Conservation (phyloP, 92 coral and sea anemone species). For the Metridium senile region DNA sequence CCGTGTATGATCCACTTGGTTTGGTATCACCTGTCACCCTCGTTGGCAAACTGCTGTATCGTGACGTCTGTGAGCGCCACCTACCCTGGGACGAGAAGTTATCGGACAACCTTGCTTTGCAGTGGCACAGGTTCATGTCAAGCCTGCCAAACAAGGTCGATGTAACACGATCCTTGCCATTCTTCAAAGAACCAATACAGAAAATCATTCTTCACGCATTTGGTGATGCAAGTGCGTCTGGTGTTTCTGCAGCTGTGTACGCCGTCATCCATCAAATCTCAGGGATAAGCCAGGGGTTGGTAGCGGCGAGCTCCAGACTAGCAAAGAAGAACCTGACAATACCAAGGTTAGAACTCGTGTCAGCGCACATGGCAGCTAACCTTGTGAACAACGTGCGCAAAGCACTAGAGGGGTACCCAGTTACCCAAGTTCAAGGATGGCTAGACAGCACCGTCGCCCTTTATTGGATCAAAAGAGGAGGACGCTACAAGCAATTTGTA, state of each 20-base stretch:
- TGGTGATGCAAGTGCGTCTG: slow-evolving; percentile 19
- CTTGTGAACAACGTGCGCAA: slow-evolving; percentile 18
- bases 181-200: slow-evolving; percentile 25
- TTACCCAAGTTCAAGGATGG: slow-evolving; percentile 7
- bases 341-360: slow-evolving; percentile 22
- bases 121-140: slow-evolving; percentile 32
- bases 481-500: slow-evolving; percentile 19
- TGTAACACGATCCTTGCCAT: slow-evolving; percentile 28
- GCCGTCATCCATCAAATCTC: slow-evolving; percentile 2
- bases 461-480: slow-evolving; percentile 16
- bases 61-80: slow-evolving; percentile 27
- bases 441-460: slow-evolving; percentile 27
- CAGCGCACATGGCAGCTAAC: slow-evolving; percentile 22
- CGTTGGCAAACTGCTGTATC: slow-evolving; percentile 25
- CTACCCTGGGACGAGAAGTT: no score
- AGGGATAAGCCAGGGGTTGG: slow-evolving; percentile 10
- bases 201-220: slow-evolving; percentile 11
- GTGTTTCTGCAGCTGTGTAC: slow-evolving; percentile 19
- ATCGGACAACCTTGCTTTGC: slow-evolving; percentile 14
- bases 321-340: slow-evolving; percentile 12
- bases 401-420: slow-evolving; percentile 14
- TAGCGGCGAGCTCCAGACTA: slow-evolving; percentile 10
- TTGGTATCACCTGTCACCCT: slow-evolving; percentile 30
- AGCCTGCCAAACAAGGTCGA: slow-evolving; percentile 20
- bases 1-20: slow-evolving; percentile 50